These are phyloP conservation scores for Sebastes kiyomatsui DNA, from an alignment of 2,797 vertebrate genomes.

Conservation along the genomic window DNA sequence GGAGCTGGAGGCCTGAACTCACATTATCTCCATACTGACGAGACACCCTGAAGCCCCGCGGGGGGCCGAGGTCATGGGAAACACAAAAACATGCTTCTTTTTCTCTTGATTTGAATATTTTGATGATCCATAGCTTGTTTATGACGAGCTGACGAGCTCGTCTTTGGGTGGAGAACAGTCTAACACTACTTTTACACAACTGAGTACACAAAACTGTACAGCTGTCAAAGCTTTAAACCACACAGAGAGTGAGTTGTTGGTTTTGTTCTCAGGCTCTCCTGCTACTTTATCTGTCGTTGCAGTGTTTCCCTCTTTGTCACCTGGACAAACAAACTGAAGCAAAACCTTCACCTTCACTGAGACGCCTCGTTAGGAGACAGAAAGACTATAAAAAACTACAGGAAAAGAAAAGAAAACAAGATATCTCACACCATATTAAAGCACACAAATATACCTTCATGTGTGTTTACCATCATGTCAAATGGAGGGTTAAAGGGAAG, in stretches of 20 bases:
- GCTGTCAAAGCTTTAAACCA: not conserved
- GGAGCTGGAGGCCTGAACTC: no score
- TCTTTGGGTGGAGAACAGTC: not conserved
- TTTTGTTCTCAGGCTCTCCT: not conserved
- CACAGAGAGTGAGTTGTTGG: not conserved
- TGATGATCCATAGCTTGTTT: no score
- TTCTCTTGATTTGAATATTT: no score
- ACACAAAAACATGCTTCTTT: no score
- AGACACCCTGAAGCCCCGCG: no score
- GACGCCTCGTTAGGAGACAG: not conserved
- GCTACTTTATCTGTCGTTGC: not conserved
- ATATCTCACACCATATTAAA: no score
- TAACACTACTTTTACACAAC: not conserved
- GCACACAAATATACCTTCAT: no score
- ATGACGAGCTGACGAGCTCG: not conserved
- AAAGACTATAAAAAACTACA: not conserved
- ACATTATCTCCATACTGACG: no score
- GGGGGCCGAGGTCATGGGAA: no score
- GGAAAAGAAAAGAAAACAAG: no score
- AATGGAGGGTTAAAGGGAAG: no score
- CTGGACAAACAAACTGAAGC: constrained; percentile 21
- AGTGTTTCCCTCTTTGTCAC: not conserved
- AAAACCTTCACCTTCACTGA: not conserved
- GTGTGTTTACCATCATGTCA: no score
- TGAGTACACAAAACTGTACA: not conserved